A percentile compares a stretch with the other conserved stretches of the same genome.
phyloP scores from a whole-genome alignment of 1,140 invertebrate genomes.

The Drosophila subobscura region DNA sequence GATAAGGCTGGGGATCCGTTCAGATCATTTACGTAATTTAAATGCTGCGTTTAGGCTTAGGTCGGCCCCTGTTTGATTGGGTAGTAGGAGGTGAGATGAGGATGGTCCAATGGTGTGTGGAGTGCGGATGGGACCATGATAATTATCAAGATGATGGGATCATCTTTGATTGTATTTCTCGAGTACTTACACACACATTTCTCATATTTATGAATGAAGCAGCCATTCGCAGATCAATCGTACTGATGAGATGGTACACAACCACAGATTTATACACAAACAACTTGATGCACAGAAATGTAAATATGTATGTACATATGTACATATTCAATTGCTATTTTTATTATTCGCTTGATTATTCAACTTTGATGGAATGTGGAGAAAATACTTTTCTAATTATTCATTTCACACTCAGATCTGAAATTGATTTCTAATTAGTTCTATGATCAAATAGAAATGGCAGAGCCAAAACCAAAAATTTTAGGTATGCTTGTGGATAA shows the following conservation, averaged over 20 bases:
- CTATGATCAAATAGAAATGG: conserved; percentile 5
- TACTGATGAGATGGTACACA: conserved; percentile 25
- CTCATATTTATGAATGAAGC: conserved; percentile 37
- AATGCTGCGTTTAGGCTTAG: conserved; percentile 58
- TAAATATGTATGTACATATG: neutral
- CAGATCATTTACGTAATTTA: conserved; percentile 74
- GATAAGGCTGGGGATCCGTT: conserved; percentile 57
- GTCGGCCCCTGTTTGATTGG: conserved; percentile 3
- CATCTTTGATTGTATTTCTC: conserved; percentile 35
- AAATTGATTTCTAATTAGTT: conserved; percentile 40
- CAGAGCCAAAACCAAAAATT: conserved; percentile 2
- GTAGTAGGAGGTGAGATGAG: neutral
- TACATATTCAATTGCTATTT: too few species aligned
- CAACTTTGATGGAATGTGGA: conserved; percentile 43
- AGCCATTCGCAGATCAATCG: neutral
- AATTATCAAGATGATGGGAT: conserved; percentile 37
- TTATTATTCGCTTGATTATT: conserved; percentile 38
- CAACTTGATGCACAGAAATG: neutral
- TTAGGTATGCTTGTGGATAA: too few species aligned
- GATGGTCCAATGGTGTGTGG: neutral
- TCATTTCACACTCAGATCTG: conserved; percentile 21
- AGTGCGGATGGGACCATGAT: conserved; percentile 26
- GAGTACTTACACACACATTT: conserved; percentile 8
- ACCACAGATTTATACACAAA: neutral
- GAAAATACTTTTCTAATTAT: conserved; percentile 20